Percentiles rank a stretch among this genome's conserved stretches.
Conservation (phyloP, 2,888 invertebrate species). For the Megalurothrips usitatus region DNA sequence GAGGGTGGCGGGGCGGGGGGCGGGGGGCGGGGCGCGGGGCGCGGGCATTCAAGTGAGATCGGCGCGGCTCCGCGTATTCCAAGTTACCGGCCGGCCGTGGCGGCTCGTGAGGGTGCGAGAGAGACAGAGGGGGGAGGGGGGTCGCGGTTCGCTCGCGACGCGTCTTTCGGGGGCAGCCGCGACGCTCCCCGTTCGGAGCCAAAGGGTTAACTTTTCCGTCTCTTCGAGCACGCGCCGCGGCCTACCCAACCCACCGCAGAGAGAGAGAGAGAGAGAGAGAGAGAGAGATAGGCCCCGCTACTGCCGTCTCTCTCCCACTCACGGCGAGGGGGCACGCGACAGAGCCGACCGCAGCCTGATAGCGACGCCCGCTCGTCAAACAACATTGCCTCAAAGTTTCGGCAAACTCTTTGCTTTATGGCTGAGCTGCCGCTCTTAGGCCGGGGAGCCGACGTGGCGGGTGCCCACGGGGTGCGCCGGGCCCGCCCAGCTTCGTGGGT, state of each 20-base stretch:
- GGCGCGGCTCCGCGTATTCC: background rate
- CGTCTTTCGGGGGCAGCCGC: background rate
- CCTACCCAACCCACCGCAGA: too few species aligned
- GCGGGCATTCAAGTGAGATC: background rate
- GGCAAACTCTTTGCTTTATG: constrained; percentile 2
- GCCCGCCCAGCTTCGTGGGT: background rate
- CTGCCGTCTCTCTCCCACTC: background rate
- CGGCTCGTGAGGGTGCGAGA: background rate
- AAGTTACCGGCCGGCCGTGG: background rate
- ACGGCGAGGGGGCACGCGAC: background rate
- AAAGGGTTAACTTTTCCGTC: background rate
- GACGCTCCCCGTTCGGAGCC: background rate
- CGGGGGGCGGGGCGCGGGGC: background rate
- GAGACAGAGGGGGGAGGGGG: background rate
- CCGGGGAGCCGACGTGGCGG: too few species aligned
- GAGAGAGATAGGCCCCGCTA: background rate
- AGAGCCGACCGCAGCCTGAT: too few species aligned
- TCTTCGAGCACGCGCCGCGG: background rate
- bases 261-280: background rate
- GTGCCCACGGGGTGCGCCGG: background rate
- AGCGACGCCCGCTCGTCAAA: constrained; percentile 15
- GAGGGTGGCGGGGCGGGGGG: too few species aligned
- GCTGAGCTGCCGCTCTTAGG: background rate
- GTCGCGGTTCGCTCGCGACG: background rate
- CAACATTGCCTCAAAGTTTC: constrained; percentile 25